Evolutionary conservation across 2,888 invertebrate genomes (phyloP).

Genomic region (Leuctra nigra): DNA sequence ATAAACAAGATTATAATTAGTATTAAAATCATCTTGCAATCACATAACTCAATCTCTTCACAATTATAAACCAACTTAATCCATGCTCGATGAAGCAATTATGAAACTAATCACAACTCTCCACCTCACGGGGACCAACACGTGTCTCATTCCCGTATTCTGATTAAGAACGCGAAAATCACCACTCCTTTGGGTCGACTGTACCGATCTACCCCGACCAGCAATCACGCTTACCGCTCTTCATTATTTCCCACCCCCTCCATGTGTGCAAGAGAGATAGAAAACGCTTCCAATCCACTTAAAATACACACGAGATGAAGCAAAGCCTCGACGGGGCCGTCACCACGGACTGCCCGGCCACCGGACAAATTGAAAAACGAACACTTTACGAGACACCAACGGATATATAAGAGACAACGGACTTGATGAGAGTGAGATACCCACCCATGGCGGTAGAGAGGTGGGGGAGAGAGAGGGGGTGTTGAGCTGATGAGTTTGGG

Average conservation of each 20-base stretch:
- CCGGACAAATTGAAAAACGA: conserved; percentile 20
- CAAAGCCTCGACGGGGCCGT: conserved; percentile 5
- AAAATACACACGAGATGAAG: conserved; percentile 21
- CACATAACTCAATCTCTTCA: too few species aligned
- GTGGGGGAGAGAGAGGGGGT: conserved; percentile 15
- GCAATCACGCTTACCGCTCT: conserved; percentile 17
- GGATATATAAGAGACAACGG: conserved; percentile 14
- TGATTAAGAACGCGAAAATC: too few species aligned
- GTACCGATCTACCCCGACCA: too few species aligned
- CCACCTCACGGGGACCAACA: too few species aligned
- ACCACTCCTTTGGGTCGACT: too few species aligned
- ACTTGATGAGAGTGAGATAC: conserved; percentile 18
- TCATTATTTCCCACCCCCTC: not conserved
- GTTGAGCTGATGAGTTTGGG: conserved; percentile 27
- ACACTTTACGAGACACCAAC: conserved; percentile 17
- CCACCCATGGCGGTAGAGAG: not conserved
- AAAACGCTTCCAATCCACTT: conserved; percentile 26
- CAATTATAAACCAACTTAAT: too few species aligned
- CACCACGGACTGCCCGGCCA: not conserved
- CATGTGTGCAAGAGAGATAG: too few species aligned
- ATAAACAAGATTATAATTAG: too few species aligned
- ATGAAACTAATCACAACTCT: too few species aligned
- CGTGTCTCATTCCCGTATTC: too few species aligned
- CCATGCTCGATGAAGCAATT: too few species aligned
- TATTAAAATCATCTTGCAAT: too few species aligned